These are phyloP conservation scores for Pyrgilauda ruficollis DNA, from an alignment of 2,113 vertebrate genomes.

Conservation along the genomic window DNA sequence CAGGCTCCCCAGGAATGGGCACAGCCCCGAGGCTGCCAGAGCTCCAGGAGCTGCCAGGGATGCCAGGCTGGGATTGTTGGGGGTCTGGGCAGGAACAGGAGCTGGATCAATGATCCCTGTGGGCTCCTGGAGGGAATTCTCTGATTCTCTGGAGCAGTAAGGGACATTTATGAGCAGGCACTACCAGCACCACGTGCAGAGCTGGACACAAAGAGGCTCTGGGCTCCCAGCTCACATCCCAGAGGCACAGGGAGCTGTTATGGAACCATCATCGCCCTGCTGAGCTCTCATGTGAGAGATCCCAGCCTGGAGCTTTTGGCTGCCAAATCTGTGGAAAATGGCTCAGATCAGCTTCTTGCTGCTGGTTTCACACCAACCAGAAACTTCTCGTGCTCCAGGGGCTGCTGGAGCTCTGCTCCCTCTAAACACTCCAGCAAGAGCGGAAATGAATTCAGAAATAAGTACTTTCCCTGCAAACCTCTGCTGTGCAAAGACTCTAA, in stretches of 20 bases:
- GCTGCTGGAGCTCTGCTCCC: neutral
- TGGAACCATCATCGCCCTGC: neutral
- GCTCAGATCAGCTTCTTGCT: neutral
- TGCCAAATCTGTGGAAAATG: neutral
- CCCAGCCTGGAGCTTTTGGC: neutral
- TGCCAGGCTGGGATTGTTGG: neutral
- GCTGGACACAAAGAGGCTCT: neutral
- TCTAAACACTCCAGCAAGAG: neutral
- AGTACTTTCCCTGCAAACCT: neutral
- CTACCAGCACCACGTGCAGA: neutral
- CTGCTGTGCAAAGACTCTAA: neutral
- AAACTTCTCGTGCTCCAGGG: neutral
- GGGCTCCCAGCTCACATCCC: neutral
- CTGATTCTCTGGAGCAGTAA: neutral
- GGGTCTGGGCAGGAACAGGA: neutral
- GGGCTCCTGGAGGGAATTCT: neutral
- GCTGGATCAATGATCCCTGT: neutral
- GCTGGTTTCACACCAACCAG: neutral
- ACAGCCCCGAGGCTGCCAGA: neutral
- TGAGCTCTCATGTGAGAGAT: neutral
- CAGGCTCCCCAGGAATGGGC: neutral
- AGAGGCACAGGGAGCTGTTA: neutral
- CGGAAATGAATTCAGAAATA: neutral
- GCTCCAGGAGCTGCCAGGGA: neutral
- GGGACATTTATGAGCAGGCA: neutral